These are phyloP conservation scores for Conopomorpha cramerella DNA, from an alignment of 1,140 invertebrate species.

Conservation along the genomic window DNA sequence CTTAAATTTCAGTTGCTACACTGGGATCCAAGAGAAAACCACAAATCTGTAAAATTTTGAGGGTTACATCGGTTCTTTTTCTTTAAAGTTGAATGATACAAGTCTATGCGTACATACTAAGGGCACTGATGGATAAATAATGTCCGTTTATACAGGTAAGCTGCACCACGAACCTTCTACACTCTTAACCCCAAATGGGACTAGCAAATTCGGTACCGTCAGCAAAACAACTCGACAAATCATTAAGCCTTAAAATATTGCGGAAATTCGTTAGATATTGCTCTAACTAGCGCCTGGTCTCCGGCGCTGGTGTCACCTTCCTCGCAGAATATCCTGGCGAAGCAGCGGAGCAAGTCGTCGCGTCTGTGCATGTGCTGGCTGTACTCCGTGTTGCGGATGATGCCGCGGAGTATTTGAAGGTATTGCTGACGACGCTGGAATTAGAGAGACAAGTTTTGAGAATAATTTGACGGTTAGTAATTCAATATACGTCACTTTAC, in stretches of 20 bases:
- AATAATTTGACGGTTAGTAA: background rate
- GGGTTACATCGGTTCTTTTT: no score
- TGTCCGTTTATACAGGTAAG: no score
- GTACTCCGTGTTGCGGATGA: slow-evolving; percentile 78
- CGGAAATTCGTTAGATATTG: slow-evolving; percentile 84
- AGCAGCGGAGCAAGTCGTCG: slow-evolving; percentile 79
- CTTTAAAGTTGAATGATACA: no score
- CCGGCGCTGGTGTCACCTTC: slow-evolving; percentile 71
- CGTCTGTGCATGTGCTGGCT: slow-evolving; percentile 74
- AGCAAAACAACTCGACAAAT: no score
- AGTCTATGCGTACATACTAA: no score
- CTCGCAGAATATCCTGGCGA: slow-evolving; percentile 83
- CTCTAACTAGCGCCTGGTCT: slow-evolving; percentile 76
- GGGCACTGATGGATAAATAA: no score
- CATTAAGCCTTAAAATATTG: slow-evolving; percentile 75
- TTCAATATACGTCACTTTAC: background rate
- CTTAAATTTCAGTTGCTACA: no score
- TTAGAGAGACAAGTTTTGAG: background rate
- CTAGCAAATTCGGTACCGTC: no score
- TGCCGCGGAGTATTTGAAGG: slow-evolving; percentile 74
- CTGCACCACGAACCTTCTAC: no score
- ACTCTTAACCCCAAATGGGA: no score
- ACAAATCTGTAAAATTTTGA: no score
- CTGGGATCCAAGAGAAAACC: no score
- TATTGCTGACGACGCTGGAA: slow-evolving; percentile 73